Conservation (phyloP, 2,113 vertebrate species). For the Heterocephalus glaber region DNA sequence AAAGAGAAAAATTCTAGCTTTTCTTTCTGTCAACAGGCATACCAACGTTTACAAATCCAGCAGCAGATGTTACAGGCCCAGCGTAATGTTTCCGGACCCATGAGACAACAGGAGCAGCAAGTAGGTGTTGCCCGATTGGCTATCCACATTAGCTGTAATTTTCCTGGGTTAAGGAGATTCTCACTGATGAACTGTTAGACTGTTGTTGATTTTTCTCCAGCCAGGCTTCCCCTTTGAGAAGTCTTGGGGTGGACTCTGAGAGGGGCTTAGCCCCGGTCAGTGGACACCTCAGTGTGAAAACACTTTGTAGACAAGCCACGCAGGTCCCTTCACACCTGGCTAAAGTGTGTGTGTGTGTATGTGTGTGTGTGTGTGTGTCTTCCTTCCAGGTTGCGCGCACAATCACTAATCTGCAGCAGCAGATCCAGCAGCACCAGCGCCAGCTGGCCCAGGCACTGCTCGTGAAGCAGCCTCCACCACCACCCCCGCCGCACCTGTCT, state of each 20-base stretch:
- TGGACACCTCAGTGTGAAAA: not conserved
- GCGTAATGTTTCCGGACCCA: slow-evolving; percentile 98
- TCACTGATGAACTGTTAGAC: accelerated
- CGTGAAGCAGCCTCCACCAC: slow-evolving; percentile 93
- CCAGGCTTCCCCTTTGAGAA: not conserved
- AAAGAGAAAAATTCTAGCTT: not conserved
- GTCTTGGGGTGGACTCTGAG: not conserved
- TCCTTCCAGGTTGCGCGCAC: slow-evolving; percentile 96
- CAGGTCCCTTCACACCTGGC: not conserved
- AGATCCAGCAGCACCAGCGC: slow-evolving; percentile 99
- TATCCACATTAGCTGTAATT: not conserved
- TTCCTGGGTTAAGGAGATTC: not conserved
- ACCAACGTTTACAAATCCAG: slow-evolving; percentile 99
- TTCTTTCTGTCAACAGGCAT: slow-evolving; percentile 86
- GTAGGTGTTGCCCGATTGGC: slow-evolving; percentile 84
- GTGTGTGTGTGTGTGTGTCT: not conserved
- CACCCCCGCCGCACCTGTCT: slow-evolving; percentile 92
- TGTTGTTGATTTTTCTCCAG: not conserved
- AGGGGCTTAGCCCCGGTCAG: not conserved
- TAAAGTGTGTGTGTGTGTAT: not conserved
- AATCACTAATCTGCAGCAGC: slow-evolving; percentile 99
- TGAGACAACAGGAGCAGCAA: slow-evolving; percentile 99
- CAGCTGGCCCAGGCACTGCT: slow-evolving; percentile 99
- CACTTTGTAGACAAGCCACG: accelerated
- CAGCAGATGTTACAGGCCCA: slow-evolving; percentile 99